Conservation (phyloP, 1,140 invertebrate species). For the Trachymyrmex cornetzi region DNA sequence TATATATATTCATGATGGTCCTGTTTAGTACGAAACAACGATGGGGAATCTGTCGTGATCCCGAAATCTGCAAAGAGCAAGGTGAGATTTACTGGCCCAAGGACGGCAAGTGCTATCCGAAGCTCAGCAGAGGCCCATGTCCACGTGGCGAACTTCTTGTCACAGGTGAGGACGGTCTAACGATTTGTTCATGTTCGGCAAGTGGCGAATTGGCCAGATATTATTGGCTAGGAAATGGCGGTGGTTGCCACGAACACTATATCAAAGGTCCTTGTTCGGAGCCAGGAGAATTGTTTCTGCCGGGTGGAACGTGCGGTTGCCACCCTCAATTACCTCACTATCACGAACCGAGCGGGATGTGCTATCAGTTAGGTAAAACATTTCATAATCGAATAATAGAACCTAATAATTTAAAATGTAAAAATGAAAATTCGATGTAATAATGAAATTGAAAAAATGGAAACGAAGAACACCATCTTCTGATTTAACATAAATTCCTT, state of each 20-base stretch:
- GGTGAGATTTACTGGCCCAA: constrained; percentile 91
- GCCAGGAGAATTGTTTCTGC: constrained; percentile 91
- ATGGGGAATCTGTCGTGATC: constrained; percentile 90
- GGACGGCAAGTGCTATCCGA: constrained; percentile 91
- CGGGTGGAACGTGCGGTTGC: constrained; percentile 91
- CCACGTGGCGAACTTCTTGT: constrained; percentile 90
- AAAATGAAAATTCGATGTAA: neutral
- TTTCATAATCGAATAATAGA: neutral
- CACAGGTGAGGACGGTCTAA: constrained; percentile 87
- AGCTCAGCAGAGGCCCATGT: constrained; percentile 91
- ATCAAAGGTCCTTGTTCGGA: constrained; percentile 92
- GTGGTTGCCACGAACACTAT: constrained; percentile 92
- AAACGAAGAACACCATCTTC: neutral
- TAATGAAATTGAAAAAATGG: neutral
- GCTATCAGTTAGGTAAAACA: constrained; percentile 91
- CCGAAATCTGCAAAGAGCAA: constrained; percentile 88
- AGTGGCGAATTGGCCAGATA: constrained; percentile 85
- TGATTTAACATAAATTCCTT: neutral
- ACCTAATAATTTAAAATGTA: neutral
- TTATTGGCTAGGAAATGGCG: constrained; percentile 86
- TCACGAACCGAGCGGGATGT: constrained; percentile 89
- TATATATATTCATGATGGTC: neutral
- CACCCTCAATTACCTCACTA: constrained; percentile 90
- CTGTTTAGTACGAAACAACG: constrained; percentile 81
- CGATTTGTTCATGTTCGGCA: constrained; percentile 88